phyloP scores from a whole-genome alignment of 2,888 invertebrate genomes.

The Dolichomitus sp. region DNA sequence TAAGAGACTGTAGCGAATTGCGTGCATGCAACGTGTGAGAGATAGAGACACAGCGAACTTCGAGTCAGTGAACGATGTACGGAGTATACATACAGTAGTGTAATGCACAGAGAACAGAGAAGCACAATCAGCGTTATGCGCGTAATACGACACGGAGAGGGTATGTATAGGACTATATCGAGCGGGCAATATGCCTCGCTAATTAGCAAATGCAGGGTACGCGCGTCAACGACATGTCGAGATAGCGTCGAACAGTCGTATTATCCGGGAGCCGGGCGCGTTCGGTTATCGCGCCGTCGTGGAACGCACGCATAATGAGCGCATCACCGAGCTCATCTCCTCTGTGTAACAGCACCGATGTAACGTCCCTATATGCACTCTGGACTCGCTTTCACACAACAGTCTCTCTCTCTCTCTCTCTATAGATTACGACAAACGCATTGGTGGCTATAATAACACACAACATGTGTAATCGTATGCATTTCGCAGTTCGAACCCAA shows the following conservation, averaged over 20 bases:
- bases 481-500: slow-evolving; percentile 57
- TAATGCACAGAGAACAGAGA: neutral
- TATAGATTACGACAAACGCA: slow-evolving; percentile 38
- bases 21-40: slow-evolving; percentile 41
- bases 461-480: slow-evolving; percentile 65
- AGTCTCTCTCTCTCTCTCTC: slow-evolving; percentile 15
- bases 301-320: slow-evolving; percentile 67
- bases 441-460: slow-evolving; percentile 55
- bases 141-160: neutral
- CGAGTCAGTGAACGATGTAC: slow-evolving; percentile 8
- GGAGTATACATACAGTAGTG: neutral
- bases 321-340: slow-evolving; percentile 68
- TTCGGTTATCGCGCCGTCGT: slow-evolving; percentile 64
- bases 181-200: slow-evolving; percentile 59
- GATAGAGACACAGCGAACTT: neutral
- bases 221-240: slow-evolving; percentile 72
- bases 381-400: neutral
- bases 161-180: slow-evolving; percentile 3
- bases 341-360: slow-evolving; percentile 57
- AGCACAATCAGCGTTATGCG: neutral
- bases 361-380: slow-evolving; percentile 42
- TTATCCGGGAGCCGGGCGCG: slow-evolving; percentile 63
- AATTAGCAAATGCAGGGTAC: slow-evolving; percentile 57
- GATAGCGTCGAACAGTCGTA: slow-evolving; percentile 75
- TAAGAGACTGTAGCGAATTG: slow-evolving; percentile 40